Evolutionary conservation across 2,888 invertebrate species (phyloP), one percentile per base, ranked within the genome.

Genomic region (Amiota minor): DNA sequence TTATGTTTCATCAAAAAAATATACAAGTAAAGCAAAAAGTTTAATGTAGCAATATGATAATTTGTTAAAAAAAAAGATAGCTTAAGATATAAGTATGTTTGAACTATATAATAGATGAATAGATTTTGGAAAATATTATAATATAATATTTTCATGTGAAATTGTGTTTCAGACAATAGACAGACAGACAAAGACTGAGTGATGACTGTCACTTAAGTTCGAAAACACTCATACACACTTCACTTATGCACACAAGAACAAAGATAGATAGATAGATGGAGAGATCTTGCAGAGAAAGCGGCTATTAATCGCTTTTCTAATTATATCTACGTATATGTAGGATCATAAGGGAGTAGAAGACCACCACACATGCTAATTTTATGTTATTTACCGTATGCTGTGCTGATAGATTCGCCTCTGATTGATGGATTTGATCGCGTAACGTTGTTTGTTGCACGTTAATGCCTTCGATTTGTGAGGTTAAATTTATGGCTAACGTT

Each of bases 361-460:
- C 35, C 35, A 35, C 35, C 6, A 35, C 35, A 3, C 35, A 35
- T 35, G 35, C 6, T 35, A 6, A 35, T 35, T 20, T 9, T 18
- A 14, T 70, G 74, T 55, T 82, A 83, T 75, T 88, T 85, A 96
- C 97, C 88, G 97, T 93, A 90, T 98, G 97, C 89, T 99, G 99
- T 72, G 98, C 98, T 83, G 95, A 94, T 78, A 99, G 92, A 92
- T 99, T 99, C 87, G 94, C 95, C 90, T 99, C 99, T 86, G 98
- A 98, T 90, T 98, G 98, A 82, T 94, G 93, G 78, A 99, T 96
- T 91, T 99, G 97, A 87, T 97, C 97, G 88, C 95, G 94, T 78
- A 97, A 91, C 79, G 93, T 92, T 87, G 93, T 93, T 89, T 97
- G 96, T 90, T 97, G 97, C 79, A 93, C 92, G 85, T 92, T 91